Base-by-base conservation (phyloP, 64 coral and sea anemone genomes). In the Stylophora pistillata region DNA sequence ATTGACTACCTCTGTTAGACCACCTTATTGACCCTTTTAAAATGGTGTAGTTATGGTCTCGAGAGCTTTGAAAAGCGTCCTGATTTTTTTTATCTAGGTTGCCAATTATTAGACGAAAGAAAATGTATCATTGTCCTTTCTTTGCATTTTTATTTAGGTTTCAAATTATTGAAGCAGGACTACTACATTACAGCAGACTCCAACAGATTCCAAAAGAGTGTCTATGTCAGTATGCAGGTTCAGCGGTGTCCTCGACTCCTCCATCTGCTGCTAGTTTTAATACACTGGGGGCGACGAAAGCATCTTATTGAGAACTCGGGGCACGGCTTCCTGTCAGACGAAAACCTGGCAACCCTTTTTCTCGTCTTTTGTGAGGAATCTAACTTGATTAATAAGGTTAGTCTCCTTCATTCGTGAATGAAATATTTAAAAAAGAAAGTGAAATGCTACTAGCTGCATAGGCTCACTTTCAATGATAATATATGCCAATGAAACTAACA, bases 221-320 rank as follows among this genome's bases (percentile, higher is more conserved):
- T 47, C 0, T 95, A 95, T 37, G 87, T 95, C 72, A 18, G 69
- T 88, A 30, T 85, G 56, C 89, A 95, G 28, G 58, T 95, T 55
- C 89, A 88, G 85, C 89, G 72, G 61, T 88, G 89, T 68, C 94
- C 94, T 72, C 74, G 58, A 33, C 78, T 95, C 26, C 26, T 95
- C 30, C 86, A 88, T 72, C 57, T 95, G 53, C 78, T 95, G 77
- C 41, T 91, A 61, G 74, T 95, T 29, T 27, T 95, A 13, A 95
- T 95, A 86, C 89, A 92, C 13, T 95, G 94, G 94, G 94, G 89
- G 15, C 89, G 94, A 15, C 86, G 88, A 20, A 70, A 86, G 77
- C 86, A 34, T 12, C 41, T 95, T 32, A 85, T 66, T 37, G 94
- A 85, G 9, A 56, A 16, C 26, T 65, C 56, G 2, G 72, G 30